Evolutionary conservation across 2,797 vertebrate species (phyloP), one percentile per base, ranked within the genome.

Genomic region (Acropternis orthonyx): DNA sequence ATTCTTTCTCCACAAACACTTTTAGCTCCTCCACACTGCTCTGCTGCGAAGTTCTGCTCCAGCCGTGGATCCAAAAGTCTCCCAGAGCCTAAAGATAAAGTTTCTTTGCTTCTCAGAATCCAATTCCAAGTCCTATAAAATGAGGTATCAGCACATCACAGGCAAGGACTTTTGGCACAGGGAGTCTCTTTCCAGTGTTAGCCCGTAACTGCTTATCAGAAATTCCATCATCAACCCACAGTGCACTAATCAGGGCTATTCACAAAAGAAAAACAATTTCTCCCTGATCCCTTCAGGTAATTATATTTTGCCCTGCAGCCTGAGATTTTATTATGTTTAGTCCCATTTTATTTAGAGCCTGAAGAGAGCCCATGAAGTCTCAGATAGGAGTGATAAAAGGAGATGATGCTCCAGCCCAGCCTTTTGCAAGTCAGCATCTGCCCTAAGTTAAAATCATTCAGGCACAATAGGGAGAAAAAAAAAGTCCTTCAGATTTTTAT

Each of bases 371-470:
- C n/a, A 27, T 4, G 3, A 77, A 84, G 79, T 62, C 91, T 95
- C 61, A 66, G 93, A 74, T n/a, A 62, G 39, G 81, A 92, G 72
- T 3, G 48, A 94, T 89, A 91, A 84, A 93, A 83, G 72, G 43
- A 93, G 73, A 81, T 22, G 49, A 68, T 84, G 77, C 51, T 93
- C 74, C 62, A 93, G 74, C 88, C 75, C 84, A 87, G 61, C 51
- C 93, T 92, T 91, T 73, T 73, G 81, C 88, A 87, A 92, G 87
- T 94, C 93, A 96, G 76, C 89, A 89, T 87, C 92, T 92, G 91
- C 78, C 87, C 90, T 12, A 75, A 62, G 92, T 89, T 79, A 76
- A 96, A 92, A 95, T 86, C 78, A 51, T 91, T 89, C 76, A 79
- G 67, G 65, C 77, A 54, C 4, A 3, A 61, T 30, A 7, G 23